Percentiles rank a stretch among this genome's conserved stretches.
Evolutionary conservation across 2,113 vertebrate species (phyloP).

Genomic region (Halichoerus grypus): DNA sequence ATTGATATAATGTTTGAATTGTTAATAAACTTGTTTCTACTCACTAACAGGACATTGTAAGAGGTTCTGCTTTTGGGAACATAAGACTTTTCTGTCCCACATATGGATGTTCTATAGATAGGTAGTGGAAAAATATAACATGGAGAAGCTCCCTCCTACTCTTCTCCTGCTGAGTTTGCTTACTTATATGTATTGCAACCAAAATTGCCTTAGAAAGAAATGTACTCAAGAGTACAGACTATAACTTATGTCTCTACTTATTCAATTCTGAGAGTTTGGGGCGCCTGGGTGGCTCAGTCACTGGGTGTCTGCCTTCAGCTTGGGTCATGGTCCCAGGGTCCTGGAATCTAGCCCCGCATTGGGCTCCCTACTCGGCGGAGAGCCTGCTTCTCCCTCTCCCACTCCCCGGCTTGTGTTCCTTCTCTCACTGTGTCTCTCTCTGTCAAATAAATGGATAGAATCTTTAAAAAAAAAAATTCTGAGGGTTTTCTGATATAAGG

Average conservation of each 20-base stretch:
- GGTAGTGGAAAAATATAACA: neutral
- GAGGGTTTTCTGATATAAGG: neutral
- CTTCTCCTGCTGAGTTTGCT: neutral
- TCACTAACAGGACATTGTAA: neutral
- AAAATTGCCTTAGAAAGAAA: constrained; percentile 34
- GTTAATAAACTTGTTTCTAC: neutral
- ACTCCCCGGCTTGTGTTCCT: too few species aligned
- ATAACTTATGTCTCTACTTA: neutral
- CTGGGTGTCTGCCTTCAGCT: too few species aligned
- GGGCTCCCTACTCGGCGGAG: too few species aligned
- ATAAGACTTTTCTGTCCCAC: neutral
- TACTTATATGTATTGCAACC: neutral
- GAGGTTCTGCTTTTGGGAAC: neutral
- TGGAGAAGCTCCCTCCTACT: neutral
- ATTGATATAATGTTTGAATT: neutral
- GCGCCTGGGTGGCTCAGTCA: too few species aligned
- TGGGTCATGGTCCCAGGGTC: too few species aligned
- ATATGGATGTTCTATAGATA: neutral
- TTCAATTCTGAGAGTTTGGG: constrained; percentile 1
- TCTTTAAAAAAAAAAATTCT: neutral
- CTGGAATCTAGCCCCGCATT: too few species aligned
- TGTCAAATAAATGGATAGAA: too few species aligned
- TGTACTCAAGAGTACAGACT: neutral
- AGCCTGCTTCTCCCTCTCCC: too few species aligned
- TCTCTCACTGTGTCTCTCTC: too few species aligned